phyloP scores from a whole-genome alignment of 2,113 vertebrate genomes.

The Dascyllus trimaculatus region DNA sequence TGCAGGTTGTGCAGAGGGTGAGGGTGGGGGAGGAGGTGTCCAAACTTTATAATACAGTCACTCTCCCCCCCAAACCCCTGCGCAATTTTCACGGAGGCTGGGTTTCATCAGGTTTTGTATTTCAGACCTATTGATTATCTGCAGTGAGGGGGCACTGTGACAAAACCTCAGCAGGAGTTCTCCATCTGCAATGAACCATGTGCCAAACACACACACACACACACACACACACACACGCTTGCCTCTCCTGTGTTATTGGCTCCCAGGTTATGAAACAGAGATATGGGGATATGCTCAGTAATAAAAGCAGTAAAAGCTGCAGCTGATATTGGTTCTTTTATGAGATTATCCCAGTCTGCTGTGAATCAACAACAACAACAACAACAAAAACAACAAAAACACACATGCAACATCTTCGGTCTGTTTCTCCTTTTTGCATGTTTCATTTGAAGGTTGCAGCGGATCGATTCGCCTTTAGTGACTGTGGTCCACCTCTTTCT shows the following conservation, averaged over 20 bases:
- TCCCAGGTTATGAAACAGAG: conserved; percentile 37
- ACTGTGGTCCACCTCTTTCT: neutral
- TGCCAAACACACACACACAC: conserved; percentile 41
- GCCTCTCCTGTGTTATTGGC: conserved; percentile 23
- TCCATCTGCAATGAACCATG: conserved; percentile 69
- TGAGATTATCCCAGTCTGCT: conserved; percentile 23
- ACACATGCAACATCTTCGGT: neutral
- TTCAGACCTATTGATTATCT: conserved; percentile 81
- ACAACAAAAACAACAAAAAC: neutral
- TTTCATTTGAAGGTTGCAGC: conserved; percentile 30
- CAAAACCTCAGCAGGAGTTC: conserved; percentile 75
- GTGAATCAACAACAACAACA: conserved; percentile 11
- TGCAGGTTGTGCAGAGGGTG: neutral
- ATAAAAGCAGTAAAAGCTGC: conserved; percentile 21
- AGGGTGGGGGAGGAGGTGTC: conserved; percentile 7
- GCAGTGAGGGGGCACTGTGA: conserved; percentile 63
- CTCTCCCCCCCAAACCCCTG: conserved; percentile 31
- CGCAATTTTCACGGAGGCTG: conserved; percentile 72
- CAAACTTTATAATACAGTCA: conserved; percentile 31
- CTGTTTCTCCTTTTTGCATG: neutral
- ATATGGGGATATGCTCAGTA: conserved; percentile 23
- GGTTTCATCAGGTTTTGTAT: conserved; percentile 77
- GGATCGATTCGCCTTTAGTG: conserved; percentile 27
- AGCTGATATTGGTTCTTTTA: conserved; percentile 16
- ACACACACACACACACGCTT: conserved; percentile 26